Evolutionary conservation across 2,888 invertebrate genomes (phyloP), one percentile per base, ranked within the genome.

Genomic region (Dryobotodes eremita): DNA sequence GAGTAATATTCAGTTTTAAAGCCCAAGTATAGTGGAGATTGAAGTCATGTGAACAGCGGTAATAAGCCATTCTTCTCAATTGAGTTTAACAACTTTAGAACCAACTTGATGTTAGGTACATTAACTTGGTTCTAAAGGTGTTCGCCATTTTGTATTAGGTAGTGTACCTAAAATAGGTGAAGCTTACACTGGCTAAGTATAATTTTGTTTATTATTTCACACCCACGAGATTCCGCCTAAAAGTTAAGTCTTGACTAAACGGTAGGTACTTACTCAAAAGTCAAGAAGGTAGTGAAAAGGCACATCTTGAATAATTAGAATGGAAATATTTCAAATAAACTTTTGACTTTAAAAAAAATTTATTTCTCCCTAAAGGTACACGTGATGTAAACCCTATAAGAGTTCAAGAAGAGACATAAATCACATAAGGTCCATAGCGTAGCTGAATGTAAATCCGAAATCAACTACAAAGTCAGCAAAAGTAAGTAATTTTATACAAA

Each of bases 51-150:
- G 59, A 70, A 17, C 50, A 7, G 36, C 6, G 23, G 83, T 66
- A 76, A 59, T 42, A 76, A 55, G 36, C 64, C n/a, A 62, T 76
- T 71, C n/a, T 74, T 55, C 46, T 68, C 66, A 66, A 71, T 80
- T 80, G n/a, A 48, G 53, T 71, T 79, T 71, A 71, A 71, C 71
- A 79, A 61, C 42, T 42, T 50, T 48, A 50, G 61, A 61, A 46
- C 53, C n/a, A 61, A 8, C 8, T 5, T 65, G n/a, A 48, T 64
- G 11, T 68, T 42, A 55, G 23, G 23, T 59, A 23, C 23, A 55
- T 55, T 23, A 55, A 1, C 23, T 23, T 23, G 23, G 55, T 55
- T 55, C 55, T 53, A 20, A 53, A 26, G 15, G 7, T 15, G 26
- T 59, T 57, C 26, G 23, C 17, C 23, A 50, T 50, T 75, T 48